These are phyloP conservation scores for Callosobruchus maculatus DNA, from an alignment of 2,888 invertebrate genomes.

Conservation along the genomic window DNA sequence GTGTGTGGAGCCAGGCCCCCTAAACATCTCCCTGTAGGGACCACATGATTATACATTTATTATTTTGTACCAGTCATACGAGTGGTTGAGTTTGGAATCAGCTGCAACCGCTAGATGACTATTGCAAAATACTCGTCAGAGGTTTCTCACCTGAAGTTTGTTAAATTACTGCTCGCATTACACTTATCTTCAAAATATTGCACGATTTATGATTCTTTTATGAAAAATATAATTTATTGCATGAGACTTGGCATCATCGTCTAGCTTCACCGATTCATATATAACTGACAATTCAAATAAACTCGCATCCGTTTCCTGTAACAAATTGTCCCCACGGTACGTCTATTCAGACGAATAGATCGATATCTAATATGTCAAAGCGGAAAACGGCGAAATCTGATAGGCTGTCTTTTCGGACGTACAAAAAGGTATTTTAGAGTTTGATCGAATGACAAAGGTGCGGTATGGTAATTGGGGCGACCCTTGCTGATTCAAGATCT, in stretches of 20 bases:
- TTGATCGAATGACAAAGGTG: background rate
- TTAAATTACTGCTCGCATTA: no score
- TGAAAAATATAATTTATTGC: no score
- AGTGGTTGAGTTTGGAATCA: no score
- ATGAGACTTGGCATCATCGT: background rate
- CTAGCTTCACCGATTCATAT: background rate
- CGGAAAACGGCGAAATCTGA: background rate
- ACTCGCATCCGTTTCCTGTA: background rate
- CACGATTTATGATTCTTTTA: no score
- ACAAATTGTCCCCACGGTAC: background rate
- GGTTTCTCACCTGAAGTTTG: no score
- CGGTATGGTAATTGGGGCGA: background rate
- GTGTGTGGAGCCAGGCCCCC: no score
- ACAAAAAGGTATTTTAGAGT: background rate
- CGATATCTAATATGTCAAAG: background rate
- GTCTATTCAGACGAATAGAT: background rate
- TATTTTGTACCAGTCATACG: no score
- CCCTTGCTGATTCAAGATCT: background rate
- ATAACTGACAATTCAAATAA: background rate
- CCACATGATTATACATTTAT: no score
- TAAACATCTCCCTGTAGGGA: no score
- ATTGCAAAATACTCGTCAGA: no score
- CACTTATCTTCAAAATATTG: no score
- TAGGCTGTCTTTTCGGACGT: background rate
- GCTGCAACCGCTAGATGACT: no score